Evolutionary conservation across 1,140 invertebrate species (phyloP).

Genomic region (Zaprionus gabonicus): DNA sequence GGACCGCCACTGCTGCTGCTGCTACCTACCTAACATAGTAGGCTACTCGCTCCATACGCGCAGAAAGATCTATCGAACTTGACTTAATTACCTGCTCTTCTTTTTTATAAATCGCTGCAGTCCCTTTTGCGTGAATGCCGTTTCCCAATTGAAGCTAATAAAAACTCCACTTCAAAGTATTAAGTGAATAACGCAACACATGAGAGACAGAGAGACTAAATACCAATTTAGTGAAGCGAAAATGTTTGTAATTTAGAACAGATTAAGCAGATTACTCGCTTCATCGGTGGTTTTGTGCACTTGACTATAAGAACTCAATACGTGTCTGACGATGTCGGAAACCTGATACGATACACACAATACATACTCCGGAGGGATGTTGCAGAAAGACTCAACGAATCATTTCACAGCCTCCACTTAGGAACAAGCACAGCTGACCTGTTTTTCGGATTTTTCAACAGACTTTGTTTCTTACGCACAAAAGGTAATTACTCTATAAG

Average conservation of each 20-base stretch:
- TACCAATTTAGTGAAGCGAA: background rate
- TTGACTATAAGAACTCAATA: conserved; percentile 25
- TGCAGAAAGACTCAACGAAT: conserved; percentile 21
- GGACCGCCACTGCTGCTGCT: background rate
- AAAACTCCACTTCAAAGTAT: background rate
- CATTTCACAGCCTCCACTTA: conserved; percentile 7
- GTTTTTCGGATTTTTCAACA: conserved; percentile 44
- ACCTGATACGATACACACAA: conserved; percentile 48
- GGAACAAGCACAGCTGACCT: conserved; percentile 32
- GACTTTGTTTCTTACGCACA: conserved; percentile 25
- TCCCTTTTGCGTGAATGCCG: background rate
- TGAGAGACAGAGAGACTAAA: background rate
- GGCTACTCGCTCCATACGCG: background rate
- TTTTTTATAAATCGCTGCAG: background rate
- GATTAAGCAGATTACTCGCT: conserved; percentile 7
- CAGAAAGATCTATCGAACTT: conserved; percentile 5
- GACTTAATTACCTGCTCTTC: background rate
- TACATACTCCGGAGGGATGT: conserved; percentile 43
- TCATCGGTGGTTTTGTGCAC: conserved; percentile 38
- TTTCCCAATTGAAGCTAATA: background rate
- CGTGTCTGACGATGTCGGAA: conserved; percentile 60
- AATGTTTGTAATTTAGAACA: conserved; percentile 11
- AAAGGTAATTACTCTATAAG: conserved; percentile 27
- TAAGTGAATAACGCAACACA: background rate
- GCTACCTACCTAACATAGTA: conserved; percentile 13